These are phyloP conservation scores for Cottoperca gobio DNA, from an alignment of 2,797 vertebrate species.

Conservation along the genomic window DNA sequence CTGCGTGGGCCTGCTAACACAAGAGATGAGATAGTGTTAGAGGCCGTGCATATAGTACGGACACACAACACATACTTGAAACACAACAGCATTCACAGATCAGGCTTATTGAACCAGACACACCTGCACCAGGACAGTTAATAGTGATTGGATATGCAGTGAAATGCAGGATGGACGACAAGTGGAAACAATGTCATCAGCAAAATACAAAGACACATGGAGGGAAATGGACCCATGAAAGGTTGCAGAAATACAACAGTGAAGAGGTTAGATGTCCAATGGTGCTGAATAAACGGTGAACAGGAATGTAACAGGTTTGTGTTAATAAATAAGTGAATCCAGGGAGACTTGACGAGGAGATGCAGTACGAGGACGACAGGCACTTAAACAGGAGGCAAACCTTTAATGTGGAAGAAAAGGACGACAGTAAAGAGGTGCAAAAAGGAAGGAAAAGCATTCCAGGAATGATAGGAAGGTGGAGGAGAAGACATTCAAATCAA, in stretches of 20 bases:
- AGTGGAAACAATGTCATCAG: slow-evolving; percentile 13
- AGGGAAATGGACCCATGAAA: neutral
- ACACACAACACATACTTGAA: neutral
- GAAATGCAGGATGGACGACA: slow-evolving; percentile 14
- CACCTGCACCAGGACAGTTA: slow-evolving; percentile 24
- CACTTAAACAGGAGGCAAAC: slow-evolving; percentile 49
- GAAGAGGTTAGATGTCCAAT: slow-evolving; percentile 34
- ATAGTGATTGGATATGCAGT: slow-evolving; percentile 19
- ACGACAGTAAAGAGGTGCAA: slow-evolving; percentile 27
- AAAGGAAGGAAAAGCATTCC: slow-evolving; percentile 50
- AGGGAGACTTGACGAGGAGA: slow-evolving; percentile 40
- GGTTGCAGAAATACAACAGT: slow-evolving; percentile 14
- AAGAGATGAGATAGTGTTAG: slow-evolving; percentile 56
- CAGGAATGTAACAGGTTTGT: slow-evolving; percentile 25
- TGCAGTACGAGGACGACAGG: slow-evolving; percentile 21
- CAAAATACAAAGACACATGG: slow-evolving; percentile 11
- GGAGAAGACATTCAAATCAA: slow-evolving; percentile 25
- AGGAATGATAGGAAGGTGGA: slow-evolving; percentile 47
- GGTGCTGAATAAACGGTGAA: slow-evolving; percentile 24
- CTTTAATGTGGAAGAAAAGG: slow-evolving; percentile 42
- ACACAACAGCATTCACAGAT: slow-evolving; percentile 37
- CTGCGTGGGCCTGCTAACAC: slow-evolving; percentile 64
- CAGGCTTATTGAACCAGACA: slow-evolving; percentile 39
- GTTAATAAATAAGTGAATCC: slow-evolving; percentile 39
- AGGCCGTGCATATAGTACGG: neutral